Evolutionary conservation across 2,888 invertebrate species (phyloP).

Genomic region (Cacoxenus indagator): DNA sequence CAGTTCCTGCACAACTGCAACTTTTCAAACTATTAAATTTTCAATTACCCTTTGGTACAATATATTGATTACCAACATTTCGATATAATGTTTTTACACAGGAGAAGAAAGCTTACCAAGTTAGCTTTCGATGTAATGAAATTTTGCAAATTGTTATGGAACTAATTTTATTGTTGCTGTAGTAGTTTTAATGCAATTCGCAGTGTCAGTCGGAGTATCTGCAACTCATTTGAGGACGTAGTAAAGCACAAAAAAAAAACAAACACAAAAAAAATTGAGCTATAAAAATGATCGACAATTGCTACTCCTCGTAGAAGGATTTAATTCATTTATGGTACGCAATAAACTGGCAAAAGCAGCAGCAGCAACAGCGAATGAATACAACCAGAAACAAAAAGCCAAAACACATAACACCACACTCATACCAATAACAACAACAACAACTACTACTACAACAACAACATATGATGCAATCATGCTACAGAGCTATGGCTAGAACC

Average conservation of each 20-base stretch:
- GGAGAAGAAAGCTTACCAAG: no score
- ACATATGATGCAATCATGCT: no score
- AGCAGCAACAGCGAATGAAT: constrained; percentile 10
- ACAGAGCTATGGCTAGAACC: no score
- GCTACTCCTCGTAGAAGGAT: constrained; percentile 21
- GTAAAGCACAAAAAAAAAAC: background rate
- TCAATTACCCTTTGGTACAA: no score
- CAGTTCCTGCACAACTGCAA: no score
- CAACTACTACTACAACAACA: no score
- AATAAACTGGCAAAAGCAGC: constrained; percentile 16
- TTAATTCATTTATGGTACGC: constrained; percentile 52
- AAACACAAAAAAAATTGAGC: constrained; percentile 23
- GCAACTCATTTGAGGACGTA: background rate
- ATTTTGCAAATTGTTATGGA: background rate
- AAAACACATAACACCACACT: no score
- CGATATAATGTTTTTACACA: no score
- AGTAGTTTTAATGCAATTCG: background rate
- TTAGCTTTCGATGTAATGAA: background rate
- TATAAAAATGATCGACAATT: background rate
- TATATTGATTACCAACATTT: no score
- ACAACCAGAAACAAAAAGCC: no score
- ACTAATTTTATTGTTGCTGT: background rate
- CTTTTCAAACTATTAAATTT: no score
- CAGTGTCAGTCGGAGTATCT: background rate
- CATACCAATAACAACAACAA: constrained; percentile 32